These are phyloP conservation scores for Sceloporus tristichus DNA, from an alignment of 2,113 vertebrate genomes.

Conservation along the genomic window DNA sequence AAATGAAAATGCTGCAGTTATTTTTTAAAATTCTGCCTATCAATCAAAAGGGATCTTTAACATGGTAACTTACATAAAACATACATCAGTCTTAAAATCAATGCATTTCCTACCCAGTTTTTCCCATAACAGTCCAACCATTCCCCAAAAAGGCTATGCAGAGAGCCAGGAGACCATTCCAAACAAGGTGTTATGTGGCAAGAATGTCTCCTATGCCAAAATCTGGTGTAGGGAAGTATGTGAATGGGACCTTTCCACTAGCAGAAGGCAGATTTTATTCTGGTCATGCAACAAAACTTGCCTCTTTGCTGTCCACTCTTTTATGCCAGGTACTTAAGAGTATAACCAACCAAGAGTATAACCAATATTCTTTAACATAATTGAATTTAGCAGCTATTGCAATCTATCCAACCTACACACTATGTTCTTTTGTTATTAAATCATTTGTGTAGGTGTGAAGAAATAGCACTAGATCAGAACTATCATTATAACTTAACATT, in stretches of 20 bases:
- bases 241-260: not conserved
- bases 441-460: not conserved
- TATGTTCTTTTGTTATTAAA: not conserved
- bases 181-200: no score
- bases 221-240: not conserved
- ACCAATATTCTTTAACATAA: not conserved
- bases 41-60: not conserved
- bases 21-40: not conserved
- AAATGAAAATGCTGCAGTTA: not conserved
- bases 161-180: no score
- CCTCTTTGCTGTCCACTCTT: not conserved
- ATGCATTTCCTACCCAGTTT: not conserved
- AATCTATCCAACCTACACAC: not conserved
- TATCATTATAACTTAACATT: not conserved
- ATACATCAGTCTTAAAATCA: not conserved
- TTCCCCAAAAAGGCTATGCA: no score
- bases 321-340: not conserved
- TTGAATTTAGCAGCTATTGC: not conserved
- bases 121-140: not conserved
- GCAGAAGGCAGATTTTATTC: not conserved
- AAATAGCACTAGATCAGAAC: not conserved
- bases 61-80: not conserved
- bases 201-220: not conserved
- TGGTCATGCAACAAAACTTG: not conserved
- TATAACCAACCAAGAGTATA: not conserved